phyloP scores from a whole-genome alignment of 2,797 vertebrate genomes.

The Kryptopterus vitreolus region DNA sequence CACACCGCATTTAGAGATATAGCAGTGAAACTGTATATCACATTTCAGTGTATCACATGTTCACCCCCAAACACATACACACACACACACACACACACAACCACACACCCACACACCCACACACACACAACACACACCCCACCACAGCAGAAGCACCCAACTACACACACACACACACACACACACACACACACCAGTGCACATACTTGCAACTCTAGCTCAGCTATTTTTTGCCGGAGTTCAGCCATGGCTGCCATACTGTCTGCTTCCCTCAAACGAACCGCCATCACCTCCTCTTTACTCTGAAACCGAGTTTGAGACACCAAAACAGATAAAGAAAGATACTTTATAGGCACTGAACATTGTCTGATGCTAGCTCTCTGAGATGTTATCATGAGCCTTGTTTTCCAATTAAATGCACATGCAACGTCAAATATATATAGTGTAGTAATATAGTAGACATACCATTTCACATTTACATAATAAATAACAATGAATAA shows the following conservation, averaged over 20 bases:
- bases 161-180: conserved; percentile 62
- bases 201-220: conserved; percentile 90
- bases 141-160: too few species aligned
- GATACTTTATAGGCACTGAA: neutral
- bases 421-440: neutral
- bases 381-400: neutral
- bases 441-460: neutral
- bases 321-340: neutral
- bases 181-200: neutral
- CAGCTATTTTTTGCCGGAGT: conserved; percentile 87
- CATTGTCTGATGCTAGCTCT: neutral
- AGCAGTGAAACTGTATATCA: conserved; percentile 2
- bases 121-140: too few species aligned
- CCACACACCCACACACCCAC: neutral
- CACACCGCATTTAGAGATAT: neutral
- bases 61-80: conserved; percentile 8
- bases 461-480: neutral
- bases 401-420: neutral
- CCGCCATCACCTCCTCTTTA: conserved; percentile 96
- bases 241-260: conserved; percentile 93
- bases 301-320: conserved; percentile 68
- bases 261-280: conserved; percentile 89
- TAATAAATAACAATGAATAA: neutral
- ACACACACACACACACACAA: neutral
- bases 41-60: neutral